Evolutionary conservation across 2,113 vertebrate species (phyloP).

Genomic region (Tauraco erythrolophus): DNA sequence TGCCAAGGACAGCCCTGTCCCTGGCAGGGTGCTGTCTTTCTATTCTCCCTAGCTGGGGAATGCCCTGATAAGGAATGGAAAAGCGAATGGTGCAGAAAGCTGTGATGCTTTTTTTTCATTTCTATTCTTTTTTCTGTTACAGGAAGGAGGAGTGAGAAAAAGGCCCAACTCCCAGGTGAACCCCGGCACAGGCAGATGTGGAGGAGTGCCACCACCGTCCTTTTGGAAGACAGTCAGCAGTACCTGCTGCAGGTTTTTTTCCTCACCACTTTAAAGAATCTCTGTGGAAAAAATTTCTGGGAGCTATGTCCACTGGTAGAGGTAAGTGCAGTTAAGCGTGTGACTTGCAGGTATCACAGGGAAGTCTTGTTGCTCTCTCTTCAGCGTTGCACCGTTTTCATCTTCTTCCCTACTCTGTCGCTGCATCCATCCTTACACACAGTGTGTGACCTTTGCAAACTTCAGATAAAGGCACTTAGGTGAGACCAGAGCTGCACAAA

Average conservation of each 20-base stretch:
- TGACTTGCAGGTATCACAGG: not conserved
- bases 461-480: not conserved
- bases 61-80: rapidly evolving
- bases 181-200: not conserved
- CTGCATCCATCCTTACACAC: not conserved
- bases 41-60: not conserved
- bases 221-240: not conserved
- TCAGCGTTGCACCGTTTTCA: rapidly evolving
- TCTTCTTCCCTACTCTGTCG: not conserved
- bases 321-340: not conserved
- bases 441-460: not conserved
- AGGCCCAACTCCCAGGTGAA: not conserved
- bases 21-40: not conserved
- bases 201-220: not conserved
- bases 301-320: not conserved
- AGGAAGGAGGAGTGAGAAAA: not conserved
- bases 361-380: not conserved
- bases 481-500: not conserved
- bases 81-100: not conserved
- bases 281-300: not conserved
- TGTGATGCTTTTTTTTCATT: not conserved
- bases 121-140: not conserved
- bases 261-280: not conserved
- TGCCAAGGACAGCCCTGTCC: not conserved
- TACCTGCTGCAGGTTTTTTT: not conserved